Percentiles rank a stretch among this genome's conserved stretches.
Conservation (phyloP, 2,888 invertebrate species). For the Nephrotoma flavescens region DNA sequence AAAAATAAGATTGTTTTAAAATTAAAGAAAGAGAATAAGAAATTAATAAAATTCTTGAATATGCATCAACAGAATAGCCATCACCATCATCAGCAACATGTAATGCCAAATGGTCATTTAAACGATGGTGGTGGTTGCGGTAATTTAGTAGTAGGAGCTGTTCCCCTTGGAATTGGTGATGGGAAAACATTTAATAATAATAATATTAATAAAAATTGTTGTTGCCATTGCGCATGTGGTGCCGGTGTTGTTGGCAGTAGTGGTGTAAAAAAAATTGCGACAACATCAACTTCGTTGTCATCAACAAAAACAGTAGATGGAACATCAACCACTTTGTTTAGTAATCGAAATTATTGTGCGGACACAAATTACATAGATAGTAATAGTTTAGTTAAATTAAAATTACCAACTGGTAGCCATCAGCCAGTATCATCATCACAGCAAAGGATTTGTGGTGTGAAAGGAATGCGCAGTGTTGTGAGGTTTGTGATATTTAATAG, state of each 20-base stretch:
- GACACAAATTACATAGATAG: not conserved
- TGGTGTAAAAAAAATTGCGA: not conserved
- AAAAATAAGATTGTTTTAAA: not conserved
- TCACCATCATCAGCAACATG: not conserved
- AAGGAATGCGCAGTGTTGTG: slow-evolving; percentile 20
- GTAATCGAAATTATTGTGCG: not conserved
- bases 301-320: not conserved
- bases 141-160: not conserved
- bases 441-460: slow-evolving; percentile 13
- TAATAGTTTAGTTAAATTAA: not conserved
- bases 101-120: not conserved
- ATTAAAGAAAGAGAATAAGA: not conserved
- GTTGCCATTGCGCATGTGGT: slow-evolving; percentile 15
- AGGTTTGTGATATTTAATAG: slow-evolving; percentile 29
- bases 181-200: not conserved
- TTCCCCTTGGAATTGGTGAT: not conserved
- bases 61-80: not conserved
- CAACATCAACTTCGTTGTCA: not conserved
- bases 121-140: not conserved
- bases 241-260: not conserved
- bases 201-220: slow-evolving; percentile 8
- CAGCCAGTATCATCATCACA: not conserved
- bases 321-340: not conserved
- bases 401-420: not conserved
- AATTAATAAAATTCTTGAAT: not conserved